A percentile compares a stretch with the other conserved stretches of the same genome.
Evolutionary conservation across 2,113 vertebrate genomes (phyloP).

Genomic region (Fregetta grallaria): DNA sequence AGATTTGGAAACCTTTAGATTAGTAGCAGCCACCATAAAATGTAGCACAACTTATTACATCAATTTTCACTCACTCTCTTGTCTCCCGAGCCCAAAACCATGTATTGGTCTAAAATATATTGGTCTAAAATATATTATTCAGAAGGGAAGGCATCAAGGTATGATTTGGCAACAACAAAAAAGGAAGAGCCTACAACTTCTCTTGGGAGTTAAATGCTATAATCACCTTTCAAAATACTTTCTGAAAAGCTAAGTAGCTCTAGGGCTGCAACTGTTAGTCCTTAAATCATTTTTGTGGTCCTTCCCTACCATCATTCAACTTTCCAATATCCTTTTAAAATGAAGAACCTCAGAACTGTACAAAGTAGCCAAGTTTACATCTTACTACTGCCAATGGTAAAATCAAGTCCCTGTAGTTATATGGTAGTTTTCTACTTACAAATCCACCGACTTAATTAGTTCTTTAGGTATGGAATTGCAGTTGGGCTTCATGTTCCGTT

Average conservation of each 20-base stretch:
- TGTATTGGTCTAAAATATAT: background rate
- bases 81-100: background rate
- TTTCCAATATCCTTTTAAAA: conserved; percentile 23
- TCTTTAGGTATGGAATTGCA: background rate
- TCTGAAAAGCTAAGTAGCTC: background rate
- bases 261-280: background rate
- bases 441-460: background rate
- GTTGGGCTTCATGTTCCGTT: background rate
- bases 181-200: background rate
- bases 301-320: background rate
- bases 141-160: background rate
- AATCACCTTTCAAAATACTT: background rate
- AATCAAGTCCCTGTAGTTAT: background rate
- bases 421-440: background rate
- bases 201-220: background rate
- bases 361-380: background rate
- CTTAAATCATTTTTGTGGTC: background rate
- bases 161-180: background rate
- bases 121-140: background rate
- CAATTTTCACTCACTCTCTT: background rate
- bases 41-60: background rate
- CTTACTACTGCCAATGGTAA: background rate
- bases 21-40: background rate
- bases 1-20: background rate
- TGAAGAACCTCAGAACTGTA: background rate